Evolutionary conservation across 2,797 vertebrate species (phyloP).

Genomic region (Clarias fuscus): DNA sequence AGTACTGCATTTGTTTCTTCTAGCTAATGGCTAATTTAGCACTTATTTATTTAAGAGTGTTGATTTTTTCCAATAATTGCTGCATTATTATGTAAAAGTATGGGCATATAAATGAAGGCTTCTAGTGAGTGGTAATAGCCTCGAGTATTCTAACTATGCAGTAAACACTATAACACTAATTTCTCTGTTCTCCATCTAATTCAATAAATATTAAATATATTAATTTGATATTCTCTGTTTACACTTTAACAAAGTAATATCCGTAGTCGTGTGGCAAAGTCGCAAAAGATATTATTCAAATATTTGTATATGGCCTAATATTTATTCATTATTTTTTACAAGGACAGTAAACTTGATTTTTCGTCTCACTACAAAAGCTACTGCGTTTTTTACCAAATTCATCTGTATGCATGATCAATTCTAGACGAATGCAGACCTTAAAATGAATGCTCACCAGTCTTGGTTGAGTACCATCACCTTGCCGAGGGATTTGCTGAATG

Average conservation of each 20-base stretch:
- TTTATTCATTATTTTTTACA: neutral
- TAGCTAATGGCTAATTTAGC: constrained; percentile 70
- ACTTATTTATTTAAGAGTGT: constrained; percentile 60
- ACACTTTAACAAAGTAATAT: neutral
- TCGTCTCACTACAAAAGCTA: neutral
- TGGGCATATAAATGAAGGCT: constrained; percentile 56
- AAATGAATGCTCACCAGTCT: constrained; percentile 52
- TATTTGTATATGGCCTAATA: neutral
- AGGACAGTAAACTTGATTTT: neutral
- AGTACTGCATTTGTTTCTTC: constrained; percentile 72
- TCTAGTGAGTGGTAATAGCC: constrained; percentile 52
- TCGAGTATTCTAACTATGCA: constrained; percentile 29
- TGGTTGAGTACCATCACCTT: constrained; percentile 39
- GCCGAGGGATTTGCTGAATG: constrained; percentile 43
- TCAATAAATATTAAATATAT: constrained; percentile 3
- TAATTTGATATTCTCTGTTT: neutral
- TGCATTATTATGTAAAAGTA: constrained; percentile 62
- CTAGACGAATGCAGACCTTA: constrained; percentile 53
- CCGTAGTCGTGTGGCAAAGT: neutral
- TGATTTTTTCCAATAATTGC: constrained; percentile 61
- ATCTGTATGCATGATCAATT: constrained; percentile 33
- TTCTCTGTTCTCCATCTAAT: constrained; percentile 1
- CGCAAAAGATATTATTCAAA: neutral
- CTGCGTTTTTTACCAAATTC: neutral
- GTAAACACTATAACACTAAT: constrained; percentile 10